Evolutionary conservation across 2,797 vertebrate genomes (phyloP).

Genomic region (Harpagifer antarcticus): DNA sequence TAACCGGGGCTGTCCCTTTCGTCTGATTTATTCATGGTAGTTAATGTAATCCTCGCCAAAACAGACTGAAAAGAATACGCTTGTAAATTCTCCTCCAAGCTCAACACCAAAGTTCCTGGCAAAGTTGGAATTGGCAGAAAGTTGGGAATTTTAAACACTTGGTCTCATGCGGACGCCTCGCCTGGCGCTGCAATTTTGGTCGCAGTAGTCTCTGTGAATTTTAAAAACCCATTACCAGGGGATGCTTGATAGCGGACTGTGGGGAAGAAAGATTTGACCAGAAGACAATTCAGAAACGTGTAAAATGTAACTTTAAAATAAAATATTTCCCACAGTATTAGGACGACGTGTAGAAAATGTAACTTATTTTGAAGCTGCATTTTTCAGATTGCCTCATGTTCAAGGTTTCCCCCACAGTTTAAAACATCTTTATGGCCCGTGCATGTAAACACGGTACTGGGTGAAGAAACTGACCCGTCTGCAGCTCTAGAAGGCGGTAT

Average conservation of each 20-base stretch:
- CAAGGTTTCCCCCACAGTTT: slow-evolving; percentile 13
- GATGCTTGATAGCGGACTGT: slow-evolving; percentile 10
- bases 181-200: slow-evolving; percentile 33
- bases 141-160: slow-evolving; percentile 64
- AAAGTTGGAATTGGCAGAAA: slow-evolving; percentile 64
- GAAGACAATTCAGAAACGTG: neutral
- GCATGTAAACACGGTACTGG: neutral
- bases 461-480: slow-evolving; percentile 6
- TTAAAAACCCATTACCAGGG: slow-evolving; percentile 10
- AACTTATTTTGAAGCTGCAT: neutral
- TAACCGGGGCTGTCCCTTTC: slow-evolving; percentile 10
- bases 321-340: too few species aligned
- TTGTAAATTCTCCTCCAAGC: slow-evolving; percentile 75
- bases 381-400: neutral
- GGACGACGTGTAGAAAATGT: too few species aligned
- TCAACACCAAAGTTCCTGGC: slow-evolving; percentile 67
- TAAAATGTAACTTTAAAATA: too few species aligned
- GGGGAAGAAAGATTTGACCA: slow-evolving; percentile 20
- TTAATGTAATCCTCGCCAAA: slow-evolving; percentile 47
- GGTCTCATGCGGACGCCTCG: slow-evolving; percentile 41
- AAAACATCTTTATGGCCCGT: slow-evolving; percentile 23
- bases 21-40: slow-evolving; percentile 60
- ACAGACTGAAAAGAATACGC: slow-evolving; percentile 75
- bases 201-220: slow-evolving; percentile 15
- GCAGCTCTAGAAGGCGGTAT: slow-evolving; percentile 36